Evolutionary conservation across 2,888 invertebrate genomes (phyloP).

Genomic region (Lottia gigantea): DNA sequence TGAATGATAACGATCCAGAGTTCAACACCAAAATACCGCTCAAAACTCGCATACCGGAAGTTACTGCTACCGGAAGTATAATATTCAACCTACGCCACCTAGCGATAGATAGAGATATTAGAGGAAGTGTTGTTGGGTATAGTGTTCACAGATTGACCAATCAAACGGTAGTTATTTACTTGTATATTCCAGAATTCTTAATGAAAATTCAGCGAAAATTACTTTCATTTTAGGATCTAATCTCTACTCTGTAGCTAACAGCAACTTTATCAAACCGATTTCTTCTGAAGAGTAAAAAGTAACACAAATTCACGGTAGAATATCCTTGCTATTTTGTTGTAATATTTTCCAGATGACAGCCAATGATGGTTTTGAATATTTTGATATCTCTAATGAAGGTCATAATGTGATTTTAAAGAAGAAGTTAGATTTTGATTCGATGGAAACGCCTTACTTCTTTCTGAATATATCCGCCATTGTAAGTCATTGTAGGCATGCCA

Average conservation of each 20-base stretch:
- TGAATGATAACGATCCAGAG: conserved; percentile 34
- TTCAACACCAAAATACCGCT: conserved; percentile 23
- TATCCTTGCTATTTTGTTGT: too few species aligned
- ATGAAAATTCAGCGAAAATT: too few species aligned
- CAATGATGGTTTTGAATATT: conserved; percentile 37
- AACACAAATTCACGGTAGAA: too few species aligned
- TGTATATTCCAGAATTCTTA: neutral
- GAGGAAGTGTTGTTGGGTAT: conserved; percentile 23
- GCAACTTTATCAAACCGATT: too few species aligned
- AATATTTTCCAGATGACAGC: conserved; percentile 19
- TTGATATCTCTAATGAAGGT: conserved; percentile 33
- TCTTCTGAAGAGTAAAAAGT: too few species aligned
- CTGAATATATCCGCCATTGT: conserved; percentile 50
- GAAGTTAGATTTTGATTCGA: conserved; percentile 40
- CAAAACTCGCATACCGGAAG: conserved; percentile 28
- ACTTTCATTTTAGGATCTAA: too few species aligned
- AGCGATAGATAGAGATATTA: conserved; percentile 30
- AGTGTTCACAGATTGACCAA: conserved; percentile 23
- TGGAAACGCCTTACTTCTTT: conserved; percentile 36
- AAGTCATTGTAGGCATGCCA: too few species aligned
- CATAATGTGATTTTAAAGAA: conserved; percentile 25
- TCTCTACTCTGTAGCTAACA: too few species aligned
- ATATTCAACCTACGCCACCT: conserved; percentile 29
- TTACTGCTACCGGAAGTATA: conserved; percentile 25
- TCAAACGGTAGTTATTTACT: neutral